Conservation (phyloP, 2,797 vertebrate genomes). For the Sebastes minor region DNA sequence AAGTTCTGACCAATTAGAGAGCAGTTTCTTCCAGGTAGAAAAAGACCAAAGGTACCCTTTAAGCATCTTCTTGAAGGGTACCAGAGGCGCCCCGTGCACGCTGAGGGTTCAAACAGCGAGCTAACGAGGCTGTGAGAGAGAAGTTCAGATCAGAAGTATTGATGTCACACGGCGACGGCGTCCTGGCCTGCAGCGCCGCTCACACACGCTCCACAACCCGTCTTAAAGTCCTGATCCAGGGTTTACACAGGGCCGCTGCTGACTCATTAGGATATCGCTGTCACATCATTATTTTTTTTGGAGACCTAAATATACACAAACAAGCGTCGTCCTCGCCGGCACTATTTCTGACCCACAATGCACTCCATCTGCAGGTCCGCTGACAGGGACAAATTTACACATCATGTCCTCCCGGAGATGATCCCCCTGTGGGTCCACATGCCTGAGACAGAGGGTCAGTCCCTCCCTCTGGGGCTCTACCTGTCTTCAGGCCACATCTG, state of each 20-base stretch:
- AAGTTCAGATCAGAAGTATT: conserved; percentile 31
- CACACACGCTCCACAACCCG: background rate
- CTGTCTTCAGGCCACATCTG: conserved; percentile 32
- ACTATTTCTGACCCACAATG: conserved; percentile 70
- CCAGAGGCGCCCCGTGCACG: background rate
- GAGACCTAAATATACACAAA: conserved; percentile 60
- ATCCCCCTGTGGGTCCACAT: conserved; percentile 20
- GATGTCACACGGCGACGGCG: background rate
- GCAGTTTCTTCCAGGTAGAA: too few relatives aligned
- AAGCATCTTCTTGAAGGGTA: background rate
- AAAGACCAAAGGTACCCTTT: background rate
- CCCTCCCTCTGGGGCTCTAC: conserved; percentile 17
- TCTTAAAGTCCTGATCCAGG: conserved; percentile 20
- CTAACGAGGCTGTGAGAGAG: conserved; percentile 43
- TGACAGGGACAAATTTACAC: conserved; percentile 80
- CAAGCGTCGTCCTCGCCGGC: conserved; percentile 18
- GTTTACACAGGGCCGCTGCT: conserved; percentile 22
- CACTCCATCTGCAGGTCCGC: conserved; percentile 58
- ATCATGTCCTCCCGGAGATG: conserved; percentile 29
- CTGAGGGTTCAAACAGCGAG: background rate
- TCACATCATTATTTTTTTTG: conserved; percentile 47
- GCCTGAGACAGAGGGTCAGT: background rate
- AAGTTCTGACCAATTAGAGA: too few relatives aligned
- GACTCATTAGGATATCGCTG: conserved; percentile 50
- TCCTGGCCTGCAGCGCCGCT: background rate